phyloP scores from a whole-genome alignment of 2,888 invertebrate species.

The Eumacrocentrus americanus region DNA sequence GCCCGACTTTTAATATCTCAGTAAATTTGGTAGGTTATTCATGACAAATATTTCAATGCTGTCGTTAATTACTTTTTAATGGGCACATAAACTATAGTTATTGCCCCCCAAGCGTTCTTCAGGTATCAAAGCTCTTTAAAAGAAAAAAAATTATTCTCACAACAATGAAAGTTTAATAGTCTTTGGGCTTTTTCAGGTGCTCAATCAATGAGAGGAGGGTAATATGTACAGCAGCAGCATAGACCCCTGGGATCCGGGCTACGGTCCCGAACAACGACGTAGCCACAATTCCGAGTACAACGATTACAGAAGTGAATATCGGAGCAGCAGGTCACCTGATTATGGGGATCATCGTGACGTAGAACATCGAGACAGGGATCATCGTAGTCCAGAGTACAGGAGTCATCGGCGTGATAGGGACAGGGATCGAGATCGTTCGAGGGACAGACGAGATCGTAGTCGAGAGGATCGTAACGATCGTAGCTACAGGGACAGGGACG shows the following conservation, averaged over 20 bases:
- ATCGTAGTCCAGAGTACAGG: conserved; percentile 56
- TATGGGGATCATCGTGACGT: conserved; percentile 48
- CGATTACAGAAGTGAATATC: conserved; percentile 51
- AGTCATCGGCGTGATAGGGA: conserved; percentile 43
- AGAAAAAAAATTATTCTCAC: not conserved
- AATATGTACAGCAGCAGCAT: conserved; percentile 55
- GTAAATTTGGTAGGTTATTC: too few species aligned
- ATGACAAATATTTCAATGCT: too few species aligned
- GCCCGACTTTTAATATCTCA: too few species aligned
- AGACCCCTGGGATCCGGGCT: conserved; percentile 59
- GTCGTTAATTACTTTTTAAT: too few species aligned
- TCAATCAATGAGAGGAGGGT: conserved; percentile 33
- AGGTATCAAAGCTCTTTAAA: too few species aligned
- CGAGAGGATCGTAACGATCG: conserved; percentile 39
- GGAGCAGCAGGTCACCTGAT: conserved; percentile 50
- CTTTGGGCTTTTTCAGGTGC: conserved; percentile 31
- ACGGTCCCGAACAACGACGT: conserved; percentile 51
- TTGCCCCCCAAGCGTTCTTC: too few species aligned
- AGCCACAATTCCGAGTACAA: conserved; percentile 47
- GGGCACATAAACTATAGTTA: too few species aligned
- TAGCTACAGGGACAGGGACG: conserved; percentile 52
- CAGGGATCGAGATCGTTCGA: conserved; percentile 32
- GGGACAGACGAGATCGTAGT: conserved; percentile 34
- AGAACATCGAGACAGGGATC: conserved; percentile 49
- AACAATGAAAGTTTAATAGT: not conserved